Base-by-base conservation (phyloP, 2,113 vertebrate species). In the Bos taurus region DNA sequence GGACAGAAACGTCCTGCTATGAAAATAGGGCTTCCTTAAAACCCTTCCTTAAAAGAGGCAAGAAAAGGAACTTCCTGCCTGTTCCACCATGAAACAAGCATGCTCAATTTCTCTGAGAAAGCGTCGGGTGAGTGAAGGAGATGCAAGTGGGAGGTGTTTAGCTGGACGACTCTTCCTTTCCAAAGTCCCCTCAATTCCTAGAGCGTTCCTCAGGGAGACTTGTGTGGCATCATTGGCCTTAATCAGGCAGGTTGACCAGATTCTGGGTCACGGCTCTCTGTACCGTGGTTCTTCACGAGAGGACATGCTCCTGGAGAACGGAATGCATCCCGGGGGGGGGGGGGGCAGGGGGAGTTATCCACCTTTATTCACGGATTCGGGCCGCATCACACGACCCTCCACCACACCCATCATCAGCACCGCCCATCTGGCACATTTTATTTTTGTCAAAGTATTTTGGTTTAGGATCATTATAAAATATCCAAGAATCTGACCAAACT, bases 331-430 rank as follows among this genome's bases (percentile, higher is more conserved):
- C 4, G 5, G 8, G 48, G 5, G 43, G 40, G 40, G 43, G 43
- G 43, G 12, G 30, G 43, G 16, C 17, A 52, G 11, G 80, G 71
- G 28, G 11, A 43, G 36, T 30, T 30, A 14, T 4, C 71, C 12
- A 43, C 71, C 71, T 25, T 25, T 3, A 26, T 2, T 3, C 21
- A 43, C 1, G 12, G 6, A 36, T 17, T 30, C 15, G 1, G 77
- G 26, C 46, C 1, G 3, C 0, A 0, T 28, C 56, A 7, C 12
- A 33, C 4, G 2, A 36, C 9, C 16, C 33, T 56, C 5, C 14
- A 25, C 21, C 71, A 25, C 57, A 26, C 30, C 36, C 23, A 46
- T n/a, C 30, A 2, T 9, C 46, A 11, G 19, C 3, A 5, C n/a
- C 48, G 12, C 12, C 46, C 52, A 43, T 43, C 11, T 54, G 19